Conservation (phyloP, 2,113 vertebrate genomes). For the Grammomys surdaster region DNA sequence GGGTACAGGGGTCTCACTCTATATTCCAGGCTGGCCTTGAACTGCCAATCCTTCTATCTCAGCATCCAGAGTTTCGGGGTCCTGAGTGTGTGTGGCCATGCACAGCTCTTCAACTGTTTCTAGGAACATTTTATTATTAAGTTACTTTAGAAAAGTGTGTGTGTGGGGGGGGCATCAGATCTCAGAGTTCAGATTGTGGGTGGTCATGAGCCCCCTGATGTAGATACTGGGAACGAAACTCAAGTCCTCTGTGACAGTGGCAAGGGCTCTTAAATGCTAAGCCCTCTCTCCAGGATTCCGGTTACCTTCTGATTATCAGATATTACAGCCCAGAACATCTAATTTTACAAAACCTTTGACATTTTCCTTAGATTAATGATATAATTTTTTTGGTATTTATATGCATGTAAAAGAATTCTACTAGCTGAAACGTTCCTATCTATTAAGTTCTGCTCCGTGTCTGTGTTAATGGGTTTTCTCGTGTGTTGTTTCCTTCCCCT, state of each 20-base stretch:
- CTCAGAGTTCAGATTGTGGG: not conserved
- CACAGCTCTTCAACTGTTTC: not conserved
- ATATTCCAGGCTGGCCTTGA: not conserved
- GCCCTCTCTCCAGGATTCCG: not conserved
- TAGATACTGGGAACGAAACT: not conserved
- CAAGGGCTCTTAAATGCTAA: not conserved
- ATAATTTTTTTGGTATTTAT: not conserved
- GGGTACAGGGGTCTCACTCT: not conserved
- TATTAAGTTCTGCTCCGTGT: not conserved
- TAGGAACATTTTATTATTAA: not conserved
- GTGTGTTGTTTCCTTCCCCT: not conserved
- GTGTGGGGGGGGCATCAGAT: not conserved
- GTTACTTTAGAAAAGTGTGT: not conserved
- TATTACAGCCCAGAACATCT: not conserved
- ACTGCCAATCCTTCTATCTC: not conserved
- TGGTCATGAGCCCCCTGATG: not conserved
- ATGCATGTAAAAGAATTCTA: not conserved
- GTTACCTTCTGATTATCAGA: not conserved
- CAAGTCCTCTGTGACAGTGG: not conserved
- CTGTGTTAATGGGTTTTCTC: slow-evolving; percentile 16
- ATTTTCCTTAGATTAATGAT: slow-evolving; percentile 15
- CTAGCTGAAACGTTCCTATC: not conserved
- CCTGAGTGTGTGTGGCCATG: not conserved
- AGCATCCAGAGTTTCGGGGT: not conserved
- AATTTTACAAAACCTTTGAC: not conserved